phyloP scores from a whole-genome alignment of 1,140 invertebrate species.

The Drosophila funebris region DNA sequence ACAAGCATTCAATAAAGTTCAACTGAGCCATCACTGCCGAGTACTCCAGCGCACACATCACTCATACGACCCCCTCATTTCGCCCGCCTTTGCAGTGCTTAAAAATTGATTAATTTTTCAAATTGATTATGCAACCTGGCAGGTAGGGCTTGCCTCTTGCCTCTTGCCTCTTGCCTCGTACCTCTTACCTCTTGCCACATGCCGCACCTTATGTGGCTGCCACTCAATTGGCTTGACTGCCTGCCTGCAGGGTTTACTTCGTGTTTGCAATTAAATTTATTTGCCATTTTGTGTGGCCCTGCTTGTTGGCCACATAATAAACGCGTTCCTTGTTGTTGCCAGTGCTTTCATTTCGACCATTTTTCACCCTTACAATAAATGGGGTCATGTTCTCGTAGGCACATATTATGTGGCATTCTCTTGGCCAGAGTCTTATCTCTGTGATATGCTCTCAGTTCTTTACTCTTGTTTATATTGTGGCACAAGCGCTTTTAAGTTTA shows the following conservation, averaged over 20 bases:
- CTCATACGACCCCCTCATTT: conserved; percentile 13
- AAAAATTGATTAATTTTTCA: conserved; percentile 52
- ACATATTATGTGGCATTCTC: conserved; percentile 2
- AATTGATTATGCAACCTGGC: conserved; percentile 58
- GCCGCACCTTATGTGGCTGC: conserved; percentile 9
- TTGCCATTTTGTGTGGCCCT: conserved; percentile 33
- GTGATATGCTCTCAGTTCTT: conserved; percentile 7
- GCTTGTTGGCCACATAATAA: conserved; percentile 29
- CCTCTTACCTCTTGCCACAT: not conserved
- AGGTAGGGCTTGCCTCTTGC: not conserved
- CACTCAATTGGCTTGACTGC: conserved; percentile 21
- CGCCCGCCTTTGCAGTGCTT: not conserved
- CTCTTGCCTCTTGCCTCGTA: not conserved
- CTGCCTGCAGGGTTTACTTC: not conserved
- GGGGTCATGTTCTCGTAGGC: not conserved
- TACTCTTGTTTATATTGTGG: conserved; percentile 3
- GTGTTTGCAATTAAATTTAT: conserved; percentile 47
- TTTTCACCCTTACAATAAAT: not conserved
- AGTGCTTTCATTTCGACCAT: not conserved
- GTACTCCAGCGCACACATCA: conserved; percentile 11
- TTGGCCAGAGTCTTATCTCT: conserved; percentile 6
- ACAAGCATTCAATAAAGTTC: not conserved
- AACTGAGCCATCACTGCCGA: not conserved
- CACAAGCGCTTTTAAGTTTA: conserved; percentile 37
- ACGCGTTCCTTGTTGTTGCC: not conserved